phyloP scores from a whole-genome alignment of 2,113 vertebrate genomes.

The Ctenomys sociabilis region DNA sequence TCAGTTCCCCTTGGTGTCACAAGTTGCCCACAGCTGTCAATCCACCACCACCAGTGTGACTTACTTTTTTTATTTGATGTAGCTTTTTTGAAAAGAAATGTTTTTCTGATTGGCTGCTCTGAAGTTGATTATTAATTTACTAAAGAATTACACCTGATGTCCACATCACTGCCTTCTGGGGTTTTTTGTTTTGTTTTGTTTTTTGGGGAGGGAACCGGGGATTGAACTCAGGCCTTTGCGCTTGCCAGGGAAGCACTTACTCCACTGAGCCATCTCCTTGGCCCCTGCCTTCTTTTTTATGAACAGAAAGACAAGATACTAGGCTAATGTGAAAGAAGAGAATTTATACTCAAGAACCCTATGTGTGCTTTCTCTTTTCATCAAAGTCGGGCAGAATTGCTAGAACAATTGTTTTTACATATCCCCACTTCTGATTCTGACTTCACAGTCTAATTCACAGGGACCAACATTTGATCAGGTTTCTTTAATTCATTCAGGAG shows the following conservation, averaged over 20 bases:
- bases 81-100: not conserved
- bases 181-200: no score
- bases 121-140: not conserved
- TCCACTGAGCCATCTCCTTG: no score
- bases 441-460: constrained; percentile 34
- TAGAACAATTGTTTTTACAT: not conserved
- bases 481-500: not conserved
- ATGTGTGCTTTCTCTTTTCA: not conserved
- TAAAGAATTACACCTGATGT: not conserved
- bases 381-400: not conserved
- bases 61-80: not conserved
- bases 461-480: not conserved
- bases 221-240: no score
- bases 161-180: not conserved
- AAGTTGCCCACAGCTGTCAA: no score
- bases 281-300: not conserved
- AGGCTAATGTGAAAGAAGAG: not conserved
- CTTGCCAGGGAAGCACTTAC: no score
- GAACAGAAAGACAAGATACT: not conserved
- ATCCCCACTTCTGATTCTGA: constrained; percentile 23
- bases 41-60: not conserved
- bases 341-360: not conserved
- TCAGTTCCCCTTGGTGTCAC: no score
- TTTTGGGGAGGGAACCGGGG: no score
- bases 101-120: not conserved